Base-by-base conservation (phyloP, 2,888 invertebrate genomes). In the Hololepta plana region DNA sequence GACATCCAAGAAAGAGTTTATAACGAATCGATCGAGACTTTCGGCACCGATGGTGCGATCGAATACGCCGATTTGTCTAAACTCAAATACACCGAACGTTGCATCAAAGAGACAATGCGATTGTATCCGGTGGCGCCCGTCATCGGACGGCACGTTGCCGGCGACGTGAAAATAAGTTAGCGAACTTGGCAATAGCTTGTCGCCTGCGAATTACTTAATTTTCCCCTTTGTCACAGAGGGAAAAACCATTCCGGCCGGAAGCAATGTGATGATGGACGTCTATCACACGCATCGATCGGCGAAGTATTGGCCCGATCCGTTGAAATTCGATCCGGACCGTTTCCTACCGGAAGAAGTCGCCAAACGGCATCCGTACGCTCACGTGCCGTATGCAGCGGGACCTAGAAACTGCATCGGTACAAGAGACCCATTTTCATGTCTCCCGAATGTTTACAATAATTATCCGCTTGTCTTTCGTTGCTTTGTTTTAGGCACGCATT, bases 301-400 rank as follows among this genome's bases (percentile, higher is more conserved):
- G n/a, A 45, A 46, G 30, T 49, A 60, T 28, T 72, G 64, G 59
- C 64, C 62, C 0, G 59, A 69, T 32, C 67, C 65, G 0, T 55
- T 63, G 24, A 45, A 42, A 26, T 72, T 69, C 45, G 51, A 63
- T 34, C 71, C 71, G 0, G 66, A 68, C 37, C 44, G 68, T 28
- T 71, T 71, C 41, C 41, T 61, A 15, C 60, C 64, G 0, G 64
- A 68, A 38, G 51, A 55, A 36, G 47, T 45, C 10, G 42, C 43
- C 2, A 40, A 47, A 19, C 43, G 60, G 27, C 59, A 59, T 35
- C 59, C 60, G 2, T 60, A 57, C 31, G 47, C 60, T 7, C 62
- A 42, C 37, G 45, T 63, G 35, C 59, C 62, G 0, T 64, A 62
- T 32, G 59, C 61, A 31, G 45, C 47, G 27, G 62, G 63, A 3